phyloP scores from a whole-genome alignment of 2,888 invertebrate species.

The Yponomeuta sedellus region DNA sequence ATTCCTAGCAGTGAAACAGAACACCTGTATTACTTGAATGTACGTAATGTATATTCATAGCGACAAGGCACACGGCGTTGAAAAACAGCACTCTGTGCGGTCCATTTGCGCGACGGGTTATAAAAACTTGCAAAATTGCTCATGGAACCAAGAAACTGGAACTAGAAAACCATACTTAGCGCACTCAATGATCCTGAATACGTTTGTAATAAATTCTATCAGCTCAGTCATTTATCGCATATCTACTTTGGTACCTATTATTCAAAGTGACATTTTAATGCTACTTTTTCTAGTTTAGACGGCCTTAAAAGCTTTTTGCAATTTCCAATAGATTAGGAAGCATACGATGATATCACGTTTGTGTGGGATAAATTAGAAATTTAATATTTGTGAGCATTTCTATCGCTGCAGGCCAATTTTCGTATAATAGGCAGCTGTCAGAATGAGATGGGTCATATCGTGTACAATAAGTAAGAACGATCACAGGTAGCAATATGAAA shows the following conservation, averaged over 20 bases:
- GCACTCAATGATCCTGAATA: background rate
- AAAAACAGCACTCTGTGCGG: background rate
- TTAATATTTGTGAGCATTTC: background rate
- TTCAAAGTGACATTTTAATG: background rate
- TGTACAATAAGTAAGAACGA: no score
- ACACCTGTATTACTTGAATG: background rate
- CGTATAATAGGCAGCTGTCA: no score
- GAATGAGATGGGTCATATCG: no score
- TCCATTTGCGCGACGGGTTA: background rate
- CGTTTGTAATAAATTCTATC: background rate
- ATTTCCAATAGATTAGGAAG: background rate
- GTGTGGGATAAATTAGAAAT: background rate
- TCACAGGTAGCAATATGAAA: no score
- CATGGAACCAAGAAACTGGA: background rate
- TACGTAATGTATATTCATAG: background rate
- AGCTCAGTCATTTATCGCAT: background rate
- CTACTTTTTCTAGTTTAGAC: background rate
- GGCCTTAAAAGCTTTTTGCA: background rate
- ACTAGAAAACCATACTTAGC: background rate
- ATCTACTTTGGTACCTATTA: background rate
- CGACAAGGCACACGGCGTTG: background rate
- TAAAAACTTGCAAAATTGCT: background rate
- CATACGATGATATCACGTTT: background rate
- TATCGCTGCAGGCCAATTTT: no score
- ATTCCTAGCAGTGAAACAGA: no score